Evolutionary conservation across 1,140 invertebrate species (phyloP).

Genomic region (Leptinotarsa defecta): DNA sequence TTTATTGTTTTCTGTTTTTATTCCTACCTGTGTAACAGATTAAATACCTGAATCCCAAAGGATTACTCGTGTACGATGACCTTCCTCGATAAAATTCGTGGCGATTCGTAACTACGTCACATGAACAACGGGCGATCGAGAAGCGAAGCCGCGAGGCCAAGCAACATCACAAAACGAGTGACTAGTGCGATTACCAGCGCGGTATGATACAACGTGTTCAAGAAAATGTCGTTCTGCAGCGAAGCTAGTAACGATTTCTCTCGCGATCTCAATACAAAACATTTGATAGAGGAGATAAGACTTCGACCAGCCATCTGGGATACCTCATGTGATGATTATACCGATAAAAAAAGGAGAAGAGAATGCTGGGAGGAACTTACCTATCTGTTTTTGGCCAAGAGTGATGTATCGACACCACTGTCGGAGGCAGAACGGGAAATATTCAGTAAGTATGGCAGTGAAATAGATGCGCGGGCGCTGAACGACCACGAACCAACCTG

Average conservation of each 20-base stretch:
- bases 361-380: background rate
- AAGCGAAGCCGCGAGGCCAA: background rate
- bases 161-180: background rate
- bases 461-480: too few relatives aligned
- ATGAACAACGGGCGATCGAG: background rate
- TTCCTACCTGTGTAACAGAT: too few relatives aligned
- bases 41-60: too few relatives aligned
- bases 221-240: background rate
- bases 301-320: background rate
- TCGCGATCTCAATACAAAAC: background rate
- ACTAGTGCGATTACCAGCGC: background rate
- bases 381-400: background rate
- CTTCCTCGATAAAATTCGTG: too few relatives aligned
- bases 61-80: too few relatives aligned
- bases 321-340: background rate
- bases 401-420: background rate
- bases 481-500: too few relatives aligned
- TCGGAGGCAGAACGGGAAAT: background rate
- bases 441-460: background rate
- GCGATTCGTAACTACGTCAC: too few relatives aligned
- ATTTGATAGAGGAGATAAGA: background rate
- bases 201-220: background rate
- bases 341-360: background rate
- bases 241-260: background rate
- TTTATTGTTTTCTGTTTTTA: too few relatives aligned